Evolutionary conservation across 2,888 invertebrate species (phyloP), one percentile per base, ranked within the genome.

Genomic region (Melanotus villosus): DNA sequence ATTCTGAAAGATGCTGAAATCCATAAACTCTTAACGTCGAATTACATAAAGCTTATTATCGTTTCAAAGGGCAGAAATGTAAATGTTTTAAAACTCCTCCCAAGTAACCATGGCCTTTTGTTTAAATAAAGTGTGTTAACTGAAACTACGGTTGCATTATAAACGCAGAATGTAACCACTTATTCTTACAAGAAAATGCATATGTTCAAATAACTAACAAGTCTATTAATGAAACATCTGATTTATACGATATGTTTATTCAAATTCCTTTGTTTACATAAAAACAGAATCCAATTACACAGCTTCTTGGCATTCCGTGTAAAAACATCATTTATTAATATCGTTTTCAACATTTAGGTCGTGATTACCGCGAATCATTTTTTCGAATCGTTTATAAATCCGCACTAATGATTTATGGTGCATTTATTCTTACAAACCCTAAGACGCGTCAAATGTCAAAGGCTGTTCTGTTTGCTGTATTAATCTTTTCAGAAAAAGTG

Each of bases 401-500:
- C 19, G 10, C 32, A 18, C 19, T 21, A 57, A 47, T 60, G 60
- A 60, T 60, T 60, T 38, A 60, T 60, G 18, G 10, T 0, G n/a
- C 45, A 54, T 65, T 65, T 54, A 34, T 10, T n/a, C n/a, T 2
- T n/a, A n/a, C 18, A 7, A 69, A 58, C 57, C 56, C 50, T 43
- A 65, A 38, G 18, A 64, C 47, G 23, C 58, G 65, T 65, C 65
- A 59, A 65, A 65, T 65, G 65, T 65, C 65, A 60, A 58, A 58
- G 57, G 57, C 47, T 18, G 23, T 21, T 6, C 34, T 50, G 64
- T 57, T 68, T 59, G 43, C 62, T 60, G 59, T 66, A 66, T 52
- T 32, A 52, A 52, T 62, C 65, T 60, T 32, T 60, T 26, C 47
- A 32, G 41, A 56, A 70, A 70, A 70, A 66, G 58, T 60, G 12